Evolutionary conservation across 2,113 vertebrate genomes (phyloP), one percentile per base, ranked within the genome.

Genomic region (Hippocampus comes): DNA sequence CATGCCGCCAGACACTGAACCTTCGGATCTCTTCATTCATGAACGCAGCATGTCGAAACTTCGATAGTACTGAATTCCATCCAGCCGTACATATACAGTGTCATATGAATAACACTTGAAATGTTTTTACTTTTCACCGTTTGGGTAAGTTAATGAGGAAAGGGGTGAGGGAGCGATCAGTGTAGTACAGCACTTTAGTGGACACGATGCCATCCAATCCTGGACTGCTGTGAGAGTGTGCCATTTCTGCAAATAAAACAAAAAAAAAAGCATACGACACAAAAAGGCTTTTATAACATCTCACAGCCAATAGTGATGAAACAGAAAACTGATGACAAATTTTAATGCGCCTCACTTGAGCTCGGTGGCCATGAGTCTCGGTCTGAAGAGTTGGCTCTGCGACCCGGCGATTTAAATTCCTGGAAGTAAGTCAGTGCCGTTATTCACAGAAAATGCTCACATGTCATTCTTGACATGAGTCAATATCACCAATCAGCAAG

Each of bases 101-200:
- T 38, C 34, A 38, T 34, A 34, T 38, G 34, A 6, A 38, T 38
- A 38, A 38, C 34, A 38, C 34, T 38, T 38, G 34, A 38, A 38
- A 38, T 38, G 34, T 46, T 46, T 14, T 3, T 14, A 11, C 43
- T 46, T 14, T 84, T 91, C 86, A 95, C 97, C 96, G 97, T 93
- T 98, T 99, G 80, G 97, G 95, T 91, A 99, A 98, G 90, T 93
- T 98, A 83, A 99, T 94, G 91, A 98, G 94, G 88, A 98, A 98
- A 48, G 97, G 97, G 6, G 97, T 98, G 77, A 98, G 95, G 46
- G 97, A 98, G 76, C 95, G 95, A 83, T 98, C 95, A 1, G 96
- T 99, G 90, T 98, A 99, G 89, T 99, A 98, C 38, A 99, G 94
- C 90, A 97, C 96, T 95, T 98, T 99, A 73, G 97, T 98, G 82